A percentile compares a stretch with the other conserved stretches of the same genome.
phyloP scores from a whole-genome alignment of 2,888 invertebrate species.

The Dryocosmus kuriphilus region DNA sequence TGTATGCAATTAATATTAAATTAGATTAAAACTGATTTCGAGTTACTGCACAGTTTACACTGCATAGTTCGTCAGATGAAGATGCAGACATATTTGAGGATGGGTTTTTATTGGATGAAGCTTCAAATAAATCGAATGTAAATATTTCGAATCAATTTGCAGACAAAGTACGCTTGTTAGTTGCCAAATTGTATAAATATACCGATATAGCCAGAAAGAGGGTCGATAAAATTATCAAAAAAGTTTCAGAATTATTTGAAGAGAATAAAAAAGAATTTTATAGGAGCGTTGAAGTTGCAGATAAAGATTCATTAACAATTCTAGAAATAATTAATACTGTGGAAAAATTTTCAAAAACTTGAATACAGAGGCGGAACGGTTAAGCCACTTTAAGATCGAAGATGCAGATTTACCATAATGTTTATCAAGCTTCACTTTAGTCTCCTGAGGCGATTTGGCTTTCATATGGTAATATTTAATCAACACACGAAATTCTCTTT shows the following conservation, averaged over 20 bases:
- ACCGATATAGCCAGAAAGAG: conserved; percentile 16
- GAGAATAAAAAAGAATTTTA: conserved; percentile 13
- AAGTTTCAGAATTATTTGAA: conserved; percentile 7
- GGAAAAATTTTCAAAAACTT: background rate
- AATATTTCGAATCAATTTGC: background rate
- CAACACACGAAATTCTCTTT: too few relatives aligned
- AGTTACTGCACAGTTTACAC: too few relatives aligned
- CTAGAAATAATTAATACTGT: background rate
- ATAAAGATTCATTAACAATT: background rate
- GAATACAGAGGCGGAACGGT: background rate
- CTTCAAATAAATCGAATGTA: background rate
- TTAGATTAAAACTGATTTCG: too few relatives aligned
- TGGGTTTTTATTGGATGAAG: background rate
- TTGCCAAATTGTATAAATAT: conserved; percentile 17
- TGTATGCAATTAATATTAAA: too few relatives aligned
- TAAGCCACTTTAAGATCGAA: background rate
- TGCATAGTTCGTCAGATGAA: conserved; percentile 1
- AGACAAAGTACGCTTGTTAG: conserved; percentile 5
- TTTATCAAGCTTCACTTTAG: too few relatives aligned
- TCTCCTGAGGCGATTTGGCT: too few relatives aligned
- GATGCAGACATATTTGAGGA: background rate
- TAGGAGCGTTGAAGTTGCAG: too few relatives aligned
- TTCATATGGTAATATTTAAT: too few relatives aligned
- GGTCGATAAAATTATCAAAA: background rate
- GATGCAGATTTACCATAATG: too few relatives aligned